These are phyloP conservation scores for Pseudococcus viburni DNA, from an alignment of 2,888 invertebrate genomes.

Conservation along the genomic window DNA sequence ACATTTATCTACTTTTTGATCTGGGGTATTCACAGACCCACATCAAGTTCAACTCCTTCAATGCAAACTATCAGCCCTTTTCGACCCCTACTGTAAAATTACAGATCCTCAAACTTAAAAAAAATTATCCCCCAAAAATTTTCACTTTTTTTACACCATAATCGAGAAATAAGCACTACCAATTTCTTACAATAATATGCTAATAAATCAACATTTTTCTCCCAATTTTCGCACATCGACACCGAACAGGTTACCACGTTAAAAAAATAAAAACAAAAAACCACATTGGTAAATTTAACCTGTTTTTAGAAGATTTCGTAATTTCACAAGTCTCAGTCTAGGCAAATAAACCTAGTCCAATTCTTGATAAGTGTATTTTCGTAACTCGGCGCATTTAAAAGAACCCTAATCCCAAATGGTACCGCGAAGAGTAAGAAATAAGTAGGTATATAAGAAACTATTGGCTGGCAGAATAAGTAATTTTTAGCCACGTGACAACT, in stretches of 20 bases:
- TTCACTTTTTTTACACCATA: background rate
- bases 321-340: constrained; percentile 1
- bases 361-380: constrained; percentile 15
- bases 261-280: constrained; percentile 16
- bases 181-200: background rate
- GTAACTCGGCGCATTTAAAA: background rate
- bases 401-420: background rate
- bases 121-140: background rate
- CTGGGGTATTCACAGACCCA: too few relatives aligned
- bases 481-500: background rate
- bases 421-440: constrained; percentile 4
- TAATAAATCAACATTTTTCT: constrained; percentile 20
- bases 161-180: background rate
- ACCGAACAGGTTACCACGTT: background rate
- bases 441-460: background rate
- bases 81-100: too few relatives aligned
- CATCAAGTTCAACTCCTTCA: too few relatives aligned
- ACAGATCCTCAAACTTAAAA: too few relatives aligned
- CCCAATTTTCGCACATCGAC: background rate
- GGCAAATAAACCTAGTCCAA: background rate
- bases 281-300: constrained; percentile 35
- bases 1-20: too few relatives aligned
- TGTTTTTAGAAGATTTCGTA: constrained; percentile 25
- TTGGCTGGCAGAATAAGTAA: background rate
- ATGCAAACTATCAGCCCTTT: too few relatives aligned